Evolutionary conservation across 2,113 vertebrate genomes (phyloP), one percentile per base, ranked within the genome.

Genomic region (Anas platyrhynchos): DNA sequence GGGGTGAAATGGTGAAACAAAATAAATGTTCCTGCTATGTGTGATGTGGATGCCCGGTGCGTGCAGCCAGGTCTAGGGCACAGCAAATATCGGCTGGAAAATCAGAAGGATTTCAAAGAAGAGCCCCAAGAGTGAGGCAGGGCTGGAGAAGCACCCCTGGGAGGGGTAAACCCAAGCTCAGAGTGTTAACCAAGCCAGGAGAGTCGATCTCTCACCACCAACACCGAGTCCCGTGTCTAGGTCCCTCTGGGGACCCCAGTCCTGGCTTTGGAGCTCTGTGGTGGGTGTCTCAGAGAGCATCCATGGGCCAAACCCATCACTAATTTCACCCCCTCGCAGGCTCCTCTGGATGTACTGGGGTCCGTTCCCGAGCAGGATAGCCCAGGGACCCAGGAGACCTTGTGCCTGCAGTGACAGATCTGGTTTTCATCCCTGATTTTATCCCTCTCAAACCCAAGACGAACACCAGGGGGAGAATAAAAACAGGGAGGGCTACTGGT

Each of bases 221-320:
- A 15, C 4, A 23, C 4, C 0, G 0, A 17, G 48, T 62, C 15
- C 65, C 12, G 5, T 18, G 32, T 25, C 44, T 31, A 22, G 25
- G 59, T 54, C 22, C 21, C 29, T 54, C 29, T 48, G 38, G 67
- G 9, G 16, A 31, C 11, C 3, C 23, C 16, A 26, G 5, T 8
- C 46, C 61, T 75, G 32, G 29, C 17, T 36, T 88, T 68, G 29
- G 22, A 32, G 65, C 21, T 32, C 16, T 67, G 20, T 46, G 34
- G 26, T 58, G 34, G 8, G 62, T 46, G 46, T 11, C 26, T 52
- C 5, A 16, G 26, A 58, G 68, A 74, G n/a, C 48, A 81, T 16
- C 18, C 32, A 44, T 50, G 7, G 11, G 13, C 41, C 43, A 15
- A 92, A 63, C 2, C 9, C 21, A 3, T 52, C 41, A 4, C 4